phyloP scores from a whole-genome alignment of 35 echinoderm and acorn worm genomes.

The Anneissia japonica region DNA sequence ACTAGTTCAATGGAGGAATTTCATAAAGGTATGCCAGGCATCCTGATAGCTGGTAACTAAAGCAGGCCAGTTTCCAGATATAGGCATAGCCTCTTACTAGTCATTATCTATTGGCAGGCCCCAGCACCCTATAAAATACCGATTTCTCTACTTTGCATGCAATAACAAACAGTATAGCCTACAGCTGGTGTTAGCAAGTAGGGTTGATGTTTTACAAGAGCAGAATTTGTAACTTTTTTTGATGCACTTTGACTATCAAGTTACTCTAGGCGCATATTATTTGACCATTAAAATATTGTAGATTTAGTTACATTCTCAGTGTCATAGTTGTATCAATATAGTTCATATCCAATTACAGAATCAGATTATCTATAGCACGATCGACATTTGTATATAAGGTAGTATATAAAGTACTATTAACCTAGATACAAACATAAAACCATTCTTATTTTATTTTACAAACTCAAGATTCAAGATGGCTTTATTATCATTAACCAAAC shows the following conservation, averaged over 20 bases:
- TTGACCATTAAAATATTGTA: background rate
- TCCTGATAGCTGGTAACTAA: background rate
- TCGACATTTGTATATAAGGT: too few species aligned
- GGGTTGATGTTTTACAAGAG: background rate
- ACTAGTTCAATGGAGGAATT: background rate
- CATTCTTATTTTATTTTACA: too few species aligned
- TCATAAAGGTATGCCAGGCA: background rate
- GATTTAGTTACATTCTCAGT: background rate
- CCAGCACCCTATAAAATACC: background rate
- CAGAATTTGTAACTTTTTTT: background rate
- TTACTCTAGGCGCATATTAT: background rate
- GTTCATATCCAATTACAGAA: too few species aligned
- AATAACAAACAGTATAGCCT: background rate
- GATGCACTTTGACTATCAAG: background rate
- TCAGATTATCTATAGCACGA: too few species aligned
- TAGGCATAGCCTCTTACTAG: background rate
- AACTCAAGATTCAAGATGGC: too few species aligned
- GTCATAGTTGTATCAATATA: too few species aligned
- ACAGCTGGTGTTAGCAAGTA: background rate
- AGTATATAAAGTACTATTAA: too few species aligned
- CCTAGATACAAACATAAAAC: too few species aligned
- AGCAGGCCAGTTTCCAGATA: background rate
- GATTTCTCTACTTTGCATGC: background rate
- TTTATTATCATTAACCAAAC: too few species aligned
- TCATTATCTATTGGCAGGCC: too few species aligned